These are phyloP conservation scores for Ancistrus triradiatus DNA, from an alignment of 2,113 vertebrate genomes.

Conservation along the genomic window DNA sequence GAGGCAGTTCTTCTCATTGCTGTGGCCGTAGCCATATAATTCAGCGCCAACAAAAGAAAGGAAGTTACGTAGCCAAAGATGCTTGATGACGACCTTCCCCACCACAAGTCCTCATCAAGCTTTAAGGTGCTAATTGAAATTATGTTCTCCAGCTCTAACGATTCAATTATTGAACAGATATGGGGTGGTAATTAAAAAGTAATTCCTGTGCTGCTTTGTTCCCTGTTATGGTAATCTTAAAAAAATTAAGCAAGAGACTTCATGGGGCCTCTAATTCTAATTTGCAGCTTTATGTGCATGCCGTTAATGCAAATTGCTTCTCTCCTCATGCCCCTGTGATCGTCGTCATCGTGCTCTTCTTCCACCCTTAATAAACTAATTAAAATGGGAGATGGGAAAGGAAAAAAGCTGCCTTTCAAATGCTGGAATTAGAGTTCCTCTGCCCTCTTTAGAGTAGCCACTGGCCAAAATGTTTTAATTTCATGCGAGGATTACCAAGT, in stretches of 20 bases:
- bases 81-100: too few species aligned
- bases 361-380: conserved; percentile 36
- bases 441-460: conserved; percentile 12
- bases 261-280: conserved; percentile 47
- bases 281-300: conserved; percentile 47
- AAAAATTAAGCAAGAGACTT: conserved; percentile 32
- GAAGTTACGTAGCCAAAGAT: too few species aligned
- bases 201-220: conserved; percentile 50
- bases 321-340: conserved; percentile 37
- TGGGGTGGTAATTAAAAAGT: conserved; percentile 56
- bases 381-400: conserved; percentile 25
- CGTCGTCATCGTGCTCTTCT: conserved; percentile 20
- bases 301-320: conserved; percentile 49
- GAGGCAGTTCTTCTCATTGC: conserved; percentile 1
- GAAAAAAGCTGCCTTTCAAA: conserved; percentile 38
- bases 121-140: conserved; percentile 53
- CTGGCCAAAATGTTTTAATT: conserved; percentile 37
- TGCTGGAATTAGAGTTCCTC: conserved; percentile 35
- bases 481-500: conserved; percentile 38
- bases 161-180: conserved; percentile 56
- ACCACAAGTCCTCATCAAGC: conserved; percentile 22
- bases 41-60: neutral
- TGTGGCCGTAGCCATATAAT: conserved; percentile 7
- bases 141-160: conserved; percentile 48
- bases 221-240: conserved; percentile 41